These are phyloP conservation scores for Hirudo medicinalis DNA, from an alignment of 1,140 invertebrate species.

Conservation along the genomic window DNA sequence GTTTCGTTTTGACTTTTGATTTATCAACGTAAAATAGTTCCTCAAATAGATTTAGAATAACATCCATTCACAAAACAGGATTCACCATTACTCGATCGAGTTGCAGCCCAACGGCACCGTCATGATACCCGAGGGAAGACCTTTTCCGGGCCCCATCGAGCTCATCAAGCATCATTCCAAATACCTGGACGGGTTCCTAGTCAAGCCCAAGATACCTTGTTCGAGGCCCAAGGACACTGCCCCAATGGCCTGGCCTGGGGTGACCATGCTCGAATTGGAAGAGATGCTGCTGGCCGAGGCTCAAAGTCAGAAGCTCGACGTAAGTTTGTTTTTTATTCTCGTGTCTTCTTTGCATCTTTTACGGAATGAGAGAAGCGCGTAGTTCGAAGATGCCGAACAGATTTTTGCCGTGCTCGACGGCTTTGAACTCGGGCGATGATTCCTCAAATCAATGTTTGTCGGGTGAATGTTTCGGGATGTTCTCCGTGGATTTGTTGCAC, in stretches of 20 bases:
- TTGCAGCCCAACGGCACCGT: conserved; percentile 36
- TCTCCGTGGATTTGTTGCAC: too few relatives aligned
- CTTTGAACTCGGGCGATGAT: neutral
- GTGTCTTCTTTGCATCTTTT: neutral
- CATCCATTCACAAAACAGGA: conserved; percentile 23
- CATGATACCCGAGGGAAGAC: conserved; percentile 34
- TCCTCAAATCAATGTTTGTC: neutral
- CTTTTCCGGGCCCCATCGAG: conserved; percentile 36
- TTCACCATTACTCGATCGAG: conserved; percentile 40
- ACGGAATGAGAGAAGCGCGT: neutral
- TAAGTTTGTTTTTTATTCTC: neutral
- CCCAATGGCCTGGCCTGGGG: conserved; percentile 41
- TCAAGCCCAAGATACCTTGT: conserved; percentile 36
- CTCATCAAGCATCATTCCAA: conserved; percentile 35
- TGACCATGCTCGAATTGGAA: conserved; percentile 40
- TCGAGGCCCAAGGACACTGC: conserved; percentile 32
- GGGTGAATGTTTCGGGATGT: too few relatives aligned
- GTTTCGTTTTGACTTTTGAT: too few relatives aligned
- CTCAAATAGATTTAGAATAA: too few relatives aligned
- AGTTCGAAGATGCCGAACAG: neutral
- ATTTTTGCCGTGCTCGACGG: neutral
- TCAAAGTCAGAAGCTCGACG: conserved; percentile 25
- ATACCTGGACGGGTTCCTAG: conserved; percentile 35
- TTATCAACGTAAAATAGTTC: too few relatives aligned
- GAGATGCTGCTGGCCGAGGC: conserved; percentile 35